Percentiles rank a stretch among this genome's conserved stretches.
Evolutionary conservation across 2,113 vertebrate species (phyloP).

Genomic region (Solea solea): DNA sequence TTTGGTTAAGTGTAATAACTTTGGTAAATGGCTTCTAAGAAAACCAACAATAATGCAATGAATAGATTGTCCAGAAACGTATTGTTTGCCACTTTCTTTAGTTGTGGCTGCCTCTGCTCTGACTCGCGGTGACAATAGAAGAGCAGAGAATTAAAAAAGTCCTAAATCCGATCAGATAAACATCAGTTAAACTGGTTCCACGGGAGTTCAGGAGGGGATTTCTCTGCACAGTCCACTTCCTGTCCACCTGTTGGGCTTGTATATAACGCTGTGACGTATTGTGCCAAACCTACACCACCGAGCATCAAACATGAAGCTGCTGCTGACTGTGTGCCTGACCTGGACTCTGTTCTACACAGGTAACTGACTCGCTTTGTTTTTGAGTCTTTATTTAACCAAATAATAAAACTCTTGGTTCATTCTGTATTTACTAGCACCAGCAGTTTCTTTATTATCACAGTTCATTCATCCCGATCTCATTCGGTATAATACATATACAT

Average conservation of each 20-base stretch:
- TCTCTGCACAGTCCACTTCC: background rate
- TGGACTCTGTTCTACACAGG: conserved; percentile 20
- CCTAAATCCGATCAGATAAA: conserved; percentile 1
- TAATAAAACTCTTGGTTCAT: no score
- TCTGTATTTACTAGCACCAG: no score
- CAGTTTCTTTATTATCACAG: no score
- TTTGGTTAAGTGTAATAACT: no score
- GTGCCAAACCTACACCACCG: background rate
- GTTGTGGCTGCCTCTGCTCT: no score
- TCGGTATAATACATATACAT: no score
- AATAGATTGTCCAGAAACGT: background rate
- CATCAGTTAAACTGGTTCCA: conserved; percentile 9
- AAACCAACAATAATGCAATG: background rate
- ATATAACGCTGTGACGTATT: no score
- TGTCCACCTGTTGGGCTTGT: no score
- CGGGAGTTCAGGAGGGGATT: background rate
- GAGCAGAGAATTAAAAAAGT: background rate
- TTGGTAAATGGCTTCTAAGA: background rate
- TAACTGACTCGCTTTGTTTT: background rate
- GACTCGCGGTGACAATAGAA: no score
- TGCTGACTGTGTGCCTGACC: conserved; percentile 19
- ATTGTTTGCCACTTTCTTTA: no score
- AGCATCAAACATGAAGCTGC: conserved; percentile 22
- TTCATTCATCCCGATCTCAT: no score
- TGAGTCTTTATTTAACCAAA: no score